These are phyloP conservation scores for Sarcoramphus papa DNA, from an alignment of 2,797 vertebrate genomes.

Conservation along the genomic window DNA sequence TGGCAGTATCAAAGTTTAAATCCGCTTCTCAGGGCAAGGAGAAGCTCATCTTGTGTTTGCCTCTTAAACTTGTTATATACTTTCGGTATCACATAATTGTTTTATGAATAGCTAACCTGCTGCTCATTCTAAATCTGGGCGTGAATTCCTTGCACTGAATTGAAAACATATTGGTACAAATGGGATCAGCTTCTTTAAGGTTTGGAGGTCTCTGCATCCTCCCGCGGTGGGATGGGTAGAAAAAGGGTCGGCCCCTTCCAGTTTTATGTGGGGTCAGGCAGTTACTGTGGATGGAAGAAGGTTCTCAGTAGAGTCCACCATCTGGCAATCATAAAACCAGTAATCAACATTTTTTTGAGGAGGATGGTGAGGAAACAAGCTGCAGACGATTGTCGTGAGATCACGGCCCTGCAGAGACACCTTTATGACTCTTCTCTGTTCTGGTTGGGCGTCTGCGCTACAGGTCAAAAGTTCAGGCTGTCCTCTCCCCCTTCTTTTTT, in stretches of 20 bases:
- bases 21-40: neutral
- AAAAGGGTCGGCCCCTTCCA: neutral
- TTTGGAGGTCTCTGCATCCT: neutral
- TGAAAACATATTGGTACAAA: neutral
- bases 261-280: constrained; percentile 84
- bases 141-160: neutral
- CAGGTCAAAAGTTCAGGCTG: constrained; percentile 79
- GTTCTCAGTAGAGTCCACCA: constrained; percentile 79
- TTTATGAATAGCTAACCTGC: neutral
- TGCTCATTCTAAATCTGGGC: neutral
- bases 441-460: constrained; percentile 59
- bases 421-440: constrained; percentile 45
- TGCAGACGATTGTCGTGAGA: constrained; percentile 64
- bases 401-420: constrained; percentile 59
- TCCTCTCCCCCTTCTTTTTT: constrained; percentile 18
- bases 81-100: neutral
- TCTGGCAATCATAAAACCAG: constrained; percentile 87
- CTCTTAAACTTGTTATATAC: neutral
- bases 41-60: neutral
- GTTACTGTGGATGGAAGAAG: constrained; percentile 77
- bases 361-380: constrained; percentile 60
- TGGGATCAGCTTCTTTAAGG: neutral
- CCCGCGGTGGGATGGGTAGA: neutral
- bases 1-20: neutral
- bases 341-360: constrained; percentile 74